phyloP scores from a whole-genome alignment of 1,140 invertebrate species.

The Diorhabda elongata region DNA sequence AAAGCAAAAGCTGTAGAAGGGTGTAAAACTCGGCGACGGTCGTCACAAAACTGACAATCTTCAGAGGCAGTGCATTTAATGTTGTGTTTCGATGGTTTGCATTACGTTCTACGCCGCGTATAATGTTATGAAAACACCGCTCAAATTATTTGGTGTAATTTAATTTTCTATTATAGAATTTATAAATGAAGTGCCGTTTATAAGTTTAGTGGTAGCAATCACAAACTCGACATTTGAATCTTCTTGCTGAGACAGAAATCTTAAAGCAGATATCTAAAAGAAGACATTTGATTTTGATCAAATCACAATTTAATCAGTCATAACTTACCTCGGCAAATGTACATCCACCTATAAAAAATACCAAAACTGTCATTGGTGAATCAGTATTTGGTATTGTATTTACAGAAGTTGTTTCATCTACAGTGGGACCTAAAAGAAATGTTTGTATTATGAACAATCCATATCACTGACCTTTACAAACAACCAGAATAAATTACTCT shows the following conservation, averaged over 20 bases:
- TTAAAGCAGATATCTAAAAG: constrained; percentile 73
- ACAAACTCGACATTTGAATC: constrained; percentile 90
- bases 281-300: background rate
- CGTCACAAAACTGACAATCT: no score
- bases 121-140: no score
- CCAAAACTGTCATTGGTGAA: constrained; percentile 74
- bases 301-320: no score
- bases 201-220: constrained; percentile 87
- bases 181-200: constrained; percentile 85
- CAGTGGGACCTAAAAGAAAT: constrained; percentile 48
- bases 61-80: no score
- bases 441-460: background rate
- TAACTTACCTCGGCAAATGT: constrained; percentile 79
- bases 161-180: constrained; percentile 65
- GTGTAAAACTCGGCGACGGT: no score
- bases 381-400: constrained; percentile 50
- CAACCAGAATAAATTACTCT: no score
- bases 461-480: no score
- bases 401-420: constrained; percentile 51
- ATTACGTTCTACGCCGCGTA: no score
- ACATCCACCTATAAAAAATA: constrained; percentile 94
- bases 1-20: no score
- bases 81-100: no score
- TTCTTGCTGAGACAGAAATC: constrained; percentile 88
- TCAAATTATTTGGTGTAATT: background rate